Evolutionary conservation across 2,797 vertebrate genomes (phyloP).

Genomic region (Bradypodion pumilum): DNA sequence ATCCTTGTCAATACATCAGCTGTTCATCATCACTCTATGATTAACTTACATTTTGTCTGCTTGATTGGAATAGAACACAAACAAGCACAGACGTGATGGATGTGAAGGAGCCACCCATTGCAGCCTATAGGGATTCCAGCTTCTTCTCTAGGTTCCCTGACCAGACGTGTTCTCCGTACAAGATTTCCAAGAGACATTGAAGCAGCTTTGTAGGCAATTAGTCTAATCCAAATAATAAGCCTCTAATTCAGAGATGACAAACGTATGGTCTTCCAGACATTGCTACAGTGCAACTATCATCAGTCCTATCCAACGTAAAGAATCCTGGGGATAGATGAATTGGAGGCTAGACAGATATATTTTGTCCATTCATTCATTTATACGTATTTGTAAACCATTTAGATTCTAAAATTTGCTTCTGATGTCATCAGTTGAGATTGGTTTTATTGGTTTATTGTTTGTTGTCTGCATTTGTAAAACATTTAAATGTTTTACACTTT

Average conservation of each 20-base stretch:
- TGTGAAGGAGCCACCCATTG: not conserved
- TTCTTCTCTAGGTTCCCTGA: not conserved
- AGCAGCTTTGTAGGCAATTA: not conserved
- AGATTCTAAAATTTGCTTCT: too few relatives aligned
- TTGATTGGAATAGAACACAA: conserved; percentile 12
- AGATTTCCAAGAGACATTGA: not conserved
- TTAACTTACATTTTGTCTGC: conserved; percentile 3
- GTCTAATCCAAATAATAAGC: not conserved
- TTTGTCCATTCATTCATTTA: too few relatives aligned
- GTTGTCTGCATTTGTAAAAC: too few relatives aligned
- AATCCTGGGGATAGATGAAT: not conserved
- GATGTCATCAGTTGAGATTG: too few relatives aligned
- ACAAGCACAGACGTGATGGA: not conserved
- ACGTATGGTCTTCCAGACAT: not conserved
- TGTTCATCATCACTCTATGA: not conserved
- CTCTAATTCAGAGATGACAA: not conserved
- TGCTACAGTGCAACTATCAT: not conserved
- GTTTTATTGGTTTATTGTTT: too few relatives aligned
- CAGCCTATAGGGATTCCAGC: not conserved
- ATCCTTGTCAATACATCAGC: not conserved
- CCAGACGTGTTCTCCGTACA: not conserved
- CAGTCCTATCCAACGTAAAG: not conserved
- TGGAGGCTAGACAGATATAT: not conserved
- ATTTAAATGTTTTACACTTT: too few relatives aligned
- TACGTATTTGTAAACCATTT: too few relatives aligned